Evolutionary conservation across 1,140 invertebrate species (phyloP).

Genomic region (Hylaeus anthracinus): DNA sequence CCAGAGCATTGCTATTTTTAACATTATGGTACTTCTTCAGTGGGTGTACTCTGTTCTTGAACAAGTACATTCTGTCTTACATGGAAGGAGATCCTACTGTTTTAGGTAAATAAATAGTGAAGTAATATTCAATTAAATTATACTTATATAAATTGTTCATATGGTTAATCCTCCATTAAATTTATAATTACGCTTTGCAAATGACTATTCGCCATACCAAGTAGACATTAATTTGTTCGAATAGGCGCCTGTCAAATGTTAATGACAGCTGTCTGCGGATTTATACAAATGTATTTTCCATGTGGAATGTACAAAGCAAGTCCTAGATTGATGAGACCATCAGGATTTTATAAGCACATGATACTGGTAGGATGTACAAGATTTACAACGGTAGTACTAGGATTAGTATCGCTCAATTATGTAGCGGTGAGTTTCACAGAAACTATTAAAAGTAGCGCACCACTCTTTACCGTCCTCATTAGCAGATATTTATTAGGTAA

Average conservation of each 20-base stretch:
- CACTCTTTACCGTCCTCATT: conserved; percentile 91
- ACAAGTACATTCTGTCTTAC: conserved; percentile 91
- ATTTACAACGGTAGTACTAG: conserved; percentile 89
- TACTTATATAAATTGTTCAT: too few species aligned
- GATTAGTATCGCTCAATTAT: conserved; percentile 90
- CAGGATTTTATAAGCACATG: conserved; percentile 90
- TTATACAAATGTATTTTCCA: conserved; percentile 89
- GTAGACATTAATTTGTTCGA: neutral
- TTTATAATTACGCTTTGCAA: neutral
- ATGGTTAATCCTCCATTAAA: neutral
- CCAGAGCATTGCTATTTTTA: conserved; percentile 86
- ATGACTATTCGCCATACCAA: too few species aligned
- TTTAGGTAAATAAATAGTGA: conserved; percentile 83
- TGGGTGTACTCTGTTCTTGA: conserved; percentile 89
- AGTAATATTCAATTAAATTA: neutral
- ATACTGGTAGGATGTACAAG: conserved; percentile 88
- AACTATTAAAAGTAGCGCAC: conserved; percentile 93
- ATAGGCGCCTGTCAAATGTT: conserved; percentile 88
- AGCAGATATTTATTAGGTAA: conserved; percentile 86
- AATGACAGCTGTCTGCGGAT: conserved; percentile 89
- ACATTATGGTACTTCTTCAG: conserved; percentile 91
- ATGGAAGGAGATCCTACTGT: conserved; percentile 90
- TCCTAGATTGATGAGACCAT: conserved; percentile 84
- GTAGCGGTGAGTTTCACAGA: conserved; percentile 93
- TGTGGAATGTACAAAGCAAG: conserved; percentile 87